Percentiles rank a stretch among this genome's conserved stretches.
These are phyloP conservation scores for Ameiurus melas DNA, from an alignment of 2,113 vertebrate genomes.

Conservation along the genomic window DNA sequence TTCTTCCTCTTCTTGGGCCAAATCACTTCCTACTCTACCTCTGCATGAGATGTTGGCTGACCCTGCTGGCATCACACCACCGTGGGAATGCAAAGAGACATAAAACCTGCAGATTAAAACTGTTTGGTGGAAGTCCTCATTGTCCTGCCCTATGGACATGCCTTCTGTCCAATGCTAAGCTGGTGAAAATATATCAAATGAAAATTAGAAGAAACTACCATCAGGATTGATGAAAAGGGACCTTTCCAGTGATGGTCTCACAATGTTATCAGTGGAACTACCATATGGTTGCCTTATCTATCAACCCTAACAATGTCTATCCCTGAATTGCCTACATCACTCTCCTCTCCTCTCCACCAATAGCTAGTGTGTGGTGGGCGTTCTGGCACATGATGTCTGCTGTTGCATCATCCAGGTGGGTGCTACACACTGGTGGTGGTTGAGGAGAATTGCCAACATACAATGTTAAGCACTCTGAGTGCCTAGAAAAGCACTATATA, in stretches of 20 bases:
- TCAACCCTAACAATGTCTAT: no score
- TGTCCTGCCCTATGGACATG: constrained; percentile 17
- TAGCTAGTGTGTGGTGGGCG: no score
- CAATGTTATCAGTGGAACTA: background rate
- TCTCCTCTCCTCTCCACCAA: no score
- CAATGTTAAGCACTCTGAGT: no score
- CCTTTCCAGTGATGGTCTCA: constrained; percentile 7
- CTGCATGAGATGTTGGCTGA: constrained; percentile 5
- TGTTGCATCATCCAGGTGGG: no score
- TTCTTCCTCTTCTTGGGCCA: constrained; percentile 15
- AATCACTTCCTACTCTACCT: constrained; percentile 23
- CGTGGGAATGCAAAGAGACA: constrained; percentile 13
- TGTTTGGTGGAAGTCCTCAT: background rate
- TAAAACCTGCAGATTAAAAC: background rate
- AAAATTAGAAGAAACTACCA: background rate
- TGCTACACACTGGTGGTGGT: no score
- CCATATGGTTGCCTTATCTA: no score
- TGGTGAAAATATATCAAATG: constrained; percentile 20
- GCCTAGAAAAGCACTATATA: no score
- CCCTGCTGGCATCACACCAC: constrained; percentile 4
- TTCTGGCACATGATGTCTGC: no score
- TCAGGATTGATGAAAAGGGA: background rate
- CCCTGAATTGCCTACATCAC: no score
- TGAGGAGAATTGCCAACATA: no score
- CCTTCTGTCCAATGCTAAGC: constrained; percentile 15